Percentiles rank a stretch among this genome's conserved stretches.
These are phyloP conservation scores for Urosaurus nigricauda DNA, from an alignment of 2,797 vertebrate genomes.

Conservation along the genomic window DNA sequence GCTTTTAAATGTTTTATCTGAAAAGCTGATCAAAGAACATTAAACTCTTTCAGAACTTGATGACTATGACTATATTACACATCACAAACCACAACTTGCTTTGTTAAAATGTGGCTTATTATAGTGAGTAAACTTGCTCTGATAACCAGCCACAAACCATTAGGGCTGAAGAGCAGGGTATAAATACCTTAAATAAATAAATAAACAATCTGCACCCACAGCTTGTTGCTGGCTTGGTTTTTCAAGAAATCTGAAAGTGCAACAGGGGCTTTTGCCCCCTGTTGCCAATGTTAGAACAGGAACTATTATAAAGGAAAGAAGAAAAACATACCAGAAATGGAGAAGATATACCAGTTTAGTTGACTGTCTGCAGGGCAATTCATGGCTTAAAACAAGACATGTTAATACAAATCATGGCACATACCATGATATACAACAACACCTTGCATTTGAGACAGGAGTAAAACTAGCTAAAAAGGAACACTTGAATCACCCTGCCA, in stretches of 20 bases:
- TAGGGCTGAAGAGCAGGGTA: too few species aligned
- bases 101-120: neutral
- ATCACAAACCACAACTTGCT: neutral
- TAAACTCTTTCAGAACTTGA: neutral
- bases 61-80: neutral
- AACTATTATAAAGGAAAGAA: neutral
- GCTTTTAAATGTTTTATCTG: neutral
- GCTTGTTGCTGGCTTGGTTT: neutral
- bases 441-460: conserved; percentile 24
- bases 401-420: neutral
- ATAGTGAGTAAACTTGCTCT: neutral
- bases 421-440: too few species aligned
- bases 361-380: neutral
- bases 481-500: neutral
- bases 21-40: neutral
- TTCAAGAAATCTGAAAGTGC: neutral
- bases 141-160: neutral
- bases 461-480: conserved; percentile 26
- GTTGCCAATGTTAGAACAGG: neutral
- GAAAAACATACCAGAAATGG: neutral
- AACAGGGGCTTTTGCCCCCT: neutral
- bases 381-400: neutral
- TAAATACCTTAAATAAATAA: too few species aligned
- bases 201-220: neutral
- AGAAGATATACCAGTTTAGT: neutral